A percentile compares a stretch with the other conserved stretches of the same genome.
Evolutionary conservation across 1,140 invertebrate genomes (phyloP).

Genomic region (Drosophila willistoni): DNA sequence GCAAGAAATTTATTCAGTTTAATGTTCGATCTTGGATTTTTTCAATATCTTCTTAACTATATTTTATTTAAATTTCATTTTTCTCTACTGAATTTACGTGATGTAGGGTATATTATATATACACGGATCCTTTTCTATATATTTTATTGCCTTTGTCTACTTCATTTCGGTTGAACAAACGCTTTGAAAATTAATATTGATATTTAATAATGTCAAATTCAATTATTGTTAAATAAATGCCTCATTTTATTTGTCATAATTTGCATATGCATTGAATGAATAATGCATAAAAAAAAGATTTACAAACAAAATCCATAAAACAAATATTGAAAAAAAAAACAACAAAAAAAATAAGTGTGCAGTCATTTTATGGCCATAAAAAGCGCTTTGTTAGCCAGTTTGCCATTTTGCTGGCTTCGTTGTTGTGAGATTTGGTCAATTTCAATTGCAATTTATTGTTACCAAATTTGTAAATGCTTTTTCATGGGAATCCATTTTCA

Average conservation of each 20-base stretch:
- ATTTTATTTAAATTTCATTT: no score
- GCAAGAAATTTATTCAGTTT: not conserved
- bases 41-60: no score
- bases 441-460: slow-evolving; percentile 59
- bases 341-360: not conserved
- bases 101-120: no score
- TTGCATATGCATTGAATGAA: slow-evolving; percentile 14
- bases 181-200: not conserved
- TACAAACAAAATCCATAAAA: not conserved
- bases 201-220: slow-evolving; percentile 20
- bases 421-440: slow-evolving; percentile 53
- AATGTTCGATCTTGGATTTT: no score
- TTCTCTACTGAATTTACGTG: no score
- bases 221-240: slow-evolving; percentile 29
- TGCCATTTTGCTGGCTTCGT: slow-evolving; percentile 27
- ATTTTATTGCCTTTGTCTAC: no score
- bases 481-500: slow-evolving; percentile 3
- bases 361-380: slow-evolving; percentile 66
- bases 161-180: no score
- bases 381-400: slow-evolving; percentile 59
- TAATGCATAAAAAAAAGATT: slow-evolving; percentile 6
- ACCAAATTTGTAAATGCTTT: slow-evolving; percentile 65
- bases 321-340: not conserved
- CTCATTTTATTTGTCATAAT: slow-evolving; percentile 20
- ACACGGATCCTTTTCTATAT: no score